phyloP scores from a whole-genome alignment of 2,113 vertebrate genomes.

The Charadrius vociferus region DNA sequence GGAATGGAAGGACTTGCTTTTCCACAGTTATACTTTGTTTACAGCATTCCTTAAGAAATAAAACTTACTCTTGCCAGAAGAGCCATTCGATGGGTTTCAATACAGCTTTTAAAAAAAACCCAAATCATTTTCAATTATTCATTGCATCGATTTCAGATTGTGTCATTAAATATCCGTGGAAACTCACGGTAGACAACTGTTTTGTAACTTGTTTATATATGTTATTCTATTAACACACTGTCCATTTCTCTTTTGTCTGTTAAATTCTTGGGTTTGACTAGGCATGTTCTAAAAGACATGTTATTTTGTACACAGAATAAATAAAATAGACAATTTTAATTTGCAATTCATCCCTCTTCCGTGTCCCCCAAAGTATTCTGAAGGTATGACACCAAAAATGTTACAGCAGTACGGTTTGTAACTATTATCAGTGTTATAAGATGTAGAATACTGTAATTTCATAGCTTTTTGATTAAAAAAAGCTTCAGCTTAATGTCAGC shows the following conservation, averaged over 20 bases:
- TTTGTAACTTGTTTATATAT: background rate
- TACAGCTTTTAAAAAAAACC: background rate
- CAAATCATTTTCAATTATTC: background rate
- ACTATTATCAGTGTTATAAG: background rate
- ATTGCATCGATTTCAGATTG: background rate
- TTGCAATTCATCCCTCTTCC: background rate
- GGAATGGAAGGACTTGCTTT: background rate
- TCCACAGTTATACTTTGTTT: background rate
- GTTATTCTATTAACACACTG: background rate
- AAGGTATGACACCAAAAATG: background rate
- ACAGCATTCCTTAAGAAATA: background rate
- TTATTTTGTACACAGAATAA: background rate
- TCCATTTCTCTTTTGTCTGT: background rate
- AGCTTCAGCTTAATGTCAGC: background rate
- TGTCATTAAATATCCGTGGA: background rate
- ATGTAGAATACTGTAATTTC: background rate
- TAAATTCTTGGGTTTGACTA: background rate
- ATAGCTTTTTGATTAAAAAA: background rate
- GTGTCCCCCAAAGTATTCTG: background rate
- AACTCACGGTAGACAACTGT: background rate
- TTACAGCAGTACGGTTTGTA: background rate
- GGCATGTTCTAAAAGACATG: background rate
- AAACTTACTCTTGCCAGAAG: background rate
- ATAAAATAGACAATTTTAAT: background rate
- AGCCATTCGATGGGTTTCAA: background rate